Conservation (phyloP, 2,888 invertebrate species). For the Bibio marci region DNA sequence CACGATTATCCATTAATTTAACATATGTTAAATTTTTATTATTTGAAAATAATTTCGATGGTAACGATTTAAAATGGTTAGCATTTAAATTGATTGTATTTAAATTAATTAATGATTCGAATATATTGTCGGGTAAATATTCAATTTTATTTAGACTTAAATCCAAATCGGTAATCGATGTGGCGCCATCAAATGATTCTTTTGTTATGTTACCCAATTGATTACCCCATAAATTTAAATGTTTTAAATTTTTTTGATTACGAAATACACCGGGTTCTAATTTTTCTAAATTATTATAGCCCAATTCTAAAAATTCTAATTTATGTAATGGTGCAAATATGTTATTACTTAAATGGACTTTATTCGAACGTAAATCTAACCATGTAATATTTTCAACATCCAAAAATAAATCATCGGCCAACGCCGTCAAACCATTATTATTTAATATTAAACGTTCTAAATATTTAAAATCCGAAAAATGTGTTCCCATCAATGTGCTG, state of each 20-base stretch:
- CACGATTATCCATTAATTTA: conserved; percentile 38
- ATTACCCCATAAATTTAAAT: conserved; percentile 53
- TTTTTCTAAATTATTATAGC: conserved; percentile 43
- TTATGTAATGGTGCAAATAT: conserved; percentile 37
- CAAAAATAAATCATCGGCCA: conserved; percentile 42
- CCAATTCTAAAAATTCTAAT: conserved; percentile 44
- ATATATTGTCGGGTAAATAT: conserved; percentile 40
- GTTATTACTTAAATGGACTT: conserved; percentile 36
- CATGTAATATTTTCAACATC: conserved; percentile 42
- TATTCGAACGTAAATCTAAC: conserved; percentile 45
- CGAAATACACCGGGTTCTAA: conserved; percentile 43
- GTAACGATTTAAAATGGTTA: conserved; percentile 48
- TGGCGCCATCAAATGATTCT: conserved; percentile 43
- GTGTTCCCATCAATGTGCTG: conserved; percentile 36
- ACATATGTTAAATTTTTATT: conserved; percentile 36
- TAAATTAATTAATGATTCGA: conserved; percentile 41
- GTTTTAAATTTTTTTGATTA: conserved; percentile 37
- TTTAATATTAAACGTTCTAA: conserved; percentile 38
- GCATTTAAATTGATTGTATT: conserved; percentile 44
- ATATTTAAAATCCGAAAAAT: conserved; percentile 38
- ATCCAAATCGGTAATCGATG: conserved; percentile 45
- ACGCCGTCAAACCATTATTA: conserved; percentile 39
- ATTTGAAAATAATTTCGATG: conserved; percentile 37
- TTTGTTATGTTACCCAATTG: conserved; percentile 42
- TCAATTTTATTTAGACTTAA: conserved; percentile 47